Evolutionary conservation across 1,140 invertebrate genomes (phyloP), one percentile per base, ranked within the genome.

Genomic region (Acromyrmex charruanus): DNA sequence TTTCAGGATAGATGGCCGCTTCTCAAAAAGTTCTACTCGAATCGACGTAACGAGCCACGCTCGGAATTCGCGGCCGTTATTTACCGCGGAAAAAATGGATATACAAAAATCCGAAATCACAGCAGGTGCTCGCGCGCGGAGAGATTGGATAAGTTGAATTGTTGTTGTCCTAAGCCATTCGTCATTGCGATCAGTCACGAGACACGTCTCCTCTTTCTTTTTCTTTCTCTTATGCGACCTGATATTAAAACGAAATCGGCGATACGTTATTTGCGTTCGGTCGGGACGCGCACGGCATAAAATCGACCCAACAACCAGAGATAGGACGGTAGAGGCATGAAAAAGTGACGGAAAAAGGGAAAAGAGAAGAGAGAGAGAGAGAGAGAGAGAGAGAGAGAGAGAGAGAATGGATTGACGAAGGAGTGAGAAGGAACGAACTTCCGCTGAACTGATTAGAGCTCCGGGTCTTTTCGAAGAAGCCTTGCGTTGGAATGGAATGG

Each of bases 371-470:
- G 21, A 53, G 77, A 85, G 4, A 31, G 31, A 25, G 25, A 85
- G 4, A 31, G 31, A 58, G 72, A 85, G 4, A 31, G 31, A 58
- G 72, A 61, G 51, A 80, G 21, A 53, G 77, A 85, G 25, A 53
- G 77, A 85, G 4, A 31, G 31, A 25, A 25, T 25, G 25, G 25
- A 25, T 25, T 25, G 25, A 1, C 10, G 58, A 28, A 59, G 28
- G 55, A 85, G 44, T 25, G 68, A 75, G 69, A 59, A 87, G 65
- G 66, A 82, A 63, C 31, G 75, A 86, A 90, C 89, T 93, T 93
- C 92, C 91, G 84, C 85, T 93, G 92, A 93, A 93, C 91, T 92
- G 92, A 93, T 93, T 92, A 92, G 91, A 92, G 87, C 86, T 87
- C 77, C 88, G 80, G 65, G 85, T 84, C 69, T 89, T 88, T 93